Base-by-base conservation (phyloP, 2,888 invertebrate species). In the Leucophenga maculata region DNA sequence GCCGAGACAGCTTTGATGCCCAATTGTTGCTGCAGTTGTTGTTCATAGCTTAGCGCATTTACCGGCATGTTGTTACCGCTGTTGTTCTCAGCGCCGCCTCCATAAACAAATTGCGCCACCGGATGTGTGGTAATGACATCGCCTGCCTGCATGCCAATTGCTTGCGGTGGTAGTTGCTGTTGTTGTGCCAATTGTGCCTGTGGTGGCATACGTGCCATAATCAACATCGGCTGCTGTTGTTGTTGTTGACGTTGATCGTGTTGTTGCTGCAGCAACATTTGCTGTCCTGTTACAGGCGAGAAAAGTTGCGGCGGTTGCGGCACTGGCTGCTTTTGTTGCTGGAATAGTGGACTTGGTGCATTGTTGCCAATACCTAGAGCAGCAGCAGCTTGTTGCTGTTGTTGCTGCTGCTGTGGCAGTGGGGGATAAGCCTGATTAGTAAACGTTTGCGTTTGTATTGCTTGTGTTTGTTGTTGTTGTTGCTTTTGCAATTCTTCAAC, bases 401-500 rank as follows among this genome's bases (percentile, higher is more conserved):
- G 74, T 6, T 78, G 77, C 31, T 75, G 76, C 6, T 75, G 74
- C 13, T 77, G 77, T 4, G 78, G 82, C 67, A 86, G 85, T 71
- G 89, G 89, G 72, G 91, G 90, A 87, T 93, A 95, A 85, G 92
- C 94, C 86, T 95, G 95, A 89, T 96, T 96, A 68, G 95, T 95
- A 88, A 94, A 96, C 57, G 95, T 95, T 89, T 95, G 95, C 32
- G 94, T 92, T 26, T 94, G 94, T 84, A 96, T 95, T 69, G 91
- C 88, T 82, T 89, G 89, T 69, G 89, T 76, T 57, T 73, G 77
- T n/a, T 74, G 77, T 4, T 70, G 68, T 26, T 72, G 68, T n/a
- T 62, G 52, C 46, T 65, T 55, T 22, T 64, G 62, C 6, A 64
- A 69, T 50, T 85, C 83, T 39, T 85, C 81, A n/a, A 75, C 77